Conservation (phyloP, 1,140 invertebrate species). For the Drosophila nigromelanica region DNA sequence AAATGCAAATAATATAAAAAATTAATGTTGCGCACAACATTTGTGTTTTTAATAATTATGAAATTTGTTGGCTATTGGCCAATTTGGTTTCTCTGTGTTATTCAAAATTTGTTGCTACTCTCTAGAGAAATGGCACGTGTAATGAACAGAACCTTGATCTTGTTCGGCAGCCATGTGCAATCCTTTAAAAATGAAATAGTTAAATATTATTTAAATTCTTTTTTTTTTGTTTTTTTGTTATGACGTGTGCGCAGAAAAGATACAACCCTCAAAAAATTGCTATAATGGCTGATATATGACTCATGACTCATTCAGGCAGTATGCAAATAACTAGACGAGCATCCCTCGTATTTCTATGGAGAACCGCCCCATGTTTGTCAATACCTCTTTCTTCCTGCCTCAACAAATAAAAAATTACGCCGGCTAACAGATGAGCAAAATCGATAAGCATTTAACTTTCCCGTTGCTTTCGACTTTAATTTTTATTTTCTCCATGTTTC, state of each 20-base stretch:
- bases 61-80: conserved; percentile 67
- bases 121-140: conserved; percentile 41
- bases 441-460: conserved; percentile 65
- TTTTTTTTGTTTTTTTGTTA: not conserved
- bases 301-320: conserved; percentile 16
- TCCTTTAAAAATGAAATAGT: conserved; percentile 40
- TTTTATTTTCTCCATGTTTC: conserved; percentile 33
- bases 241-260: conserved; percentile 12
- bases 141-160: conserved; percentile 68
- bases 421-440: conserved; percentile 49
- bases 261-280: conserved; percentile 18
- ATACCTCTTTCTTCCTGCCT: conserved; percentile 50
- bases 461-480: conserved; percentile 62
- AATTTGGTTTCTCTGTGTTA: conserved; percentile 32
- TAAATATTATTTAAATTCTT: not conserved
- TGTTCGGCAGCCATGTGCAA: conserved; percentile 67
- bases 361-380: conserved; percentile 12
- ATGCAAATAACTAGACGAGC: conserved; percentile 17
- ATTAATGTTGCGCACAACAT: conserved; percentile 16
- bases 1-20: not conserved
- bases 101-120: not conserved
- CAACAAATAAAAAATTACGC: conserved; percentile 59
- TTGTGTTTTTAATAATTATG: conserved; percentile 51
- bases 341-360: conserved; percentile 15
- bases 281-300: conserved; percentile 12